Percentiles rank a stretch among this genome's conserved stretches.
Evolutionary conservation across 2,113 vertebrate species (phyloP).

Genomic region (Epinephelus cyanopodus): DNA sequence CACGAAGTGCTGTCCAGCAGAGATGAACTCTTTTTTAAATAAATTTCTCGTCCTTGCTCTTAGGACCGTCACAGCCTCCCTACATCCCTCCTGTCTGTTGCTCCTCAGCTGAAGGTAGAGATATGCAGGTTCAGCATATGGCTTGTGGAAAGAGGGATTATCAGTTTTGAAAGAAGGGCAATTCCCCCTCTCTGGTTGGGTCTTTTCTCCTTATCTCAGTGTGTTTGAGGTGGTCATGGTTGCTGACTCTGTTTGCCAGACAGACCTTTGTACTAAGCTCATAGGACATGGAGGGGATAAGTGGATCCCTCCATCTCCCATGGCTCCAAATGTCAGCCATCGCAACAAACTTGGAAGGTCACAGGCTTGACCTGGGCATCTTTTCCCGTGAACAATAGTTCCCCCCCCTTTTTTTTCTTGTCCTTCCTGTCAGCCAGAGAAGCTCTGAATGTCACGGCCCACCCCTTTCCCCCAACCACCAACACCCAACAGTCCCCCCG

Average conservation of each 20-base stretch:
- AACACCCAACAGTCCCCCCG: constrained; percentile 58
- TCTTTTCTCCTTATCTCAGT: constrained; percentile 44
- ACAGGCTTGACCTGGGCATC: constrained; percentile 58
- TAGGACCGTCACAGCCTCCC: constrained; percentile 6
- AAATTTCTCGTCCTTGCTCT: constrained; percentile 30
- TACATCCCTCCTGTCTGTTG: background rate
- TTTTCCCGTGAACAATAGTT: constrained; percentile 72
- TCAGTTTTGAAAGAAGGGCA: constrained; percentile 27
- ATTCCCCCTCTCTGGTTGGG: constrained; percentile 2
- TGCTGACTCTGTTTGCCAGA: constrained; percentile 34
- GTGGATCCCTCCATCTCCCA: constrained; percentile 36
- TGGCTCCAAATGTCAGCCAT: constrained; percentile 57
- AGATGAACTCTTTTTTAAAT: constrained; percentile 37
- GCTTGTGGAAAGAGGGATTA: constrained; percentile 58
- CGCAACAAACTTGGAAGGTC: constrained; percentile 70
- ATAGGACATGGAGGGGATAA: constrained; percentile 19
- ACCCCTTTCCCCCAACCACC: constrained; percentile 23
- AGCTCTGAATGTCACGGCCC: constrained; percentile 80
- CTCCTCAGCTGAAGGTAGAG: constrained; percentile 32
- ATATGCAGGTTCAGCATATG: constrained; percentile 58
- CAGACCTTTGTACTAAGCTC: constrained; percentile 53
- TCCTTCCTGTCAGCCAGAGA: constrained; percentile 72
- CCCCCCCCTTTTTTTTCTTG: constrained; percentile 22
- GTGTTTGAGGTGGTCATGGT: constrained; percentile 39
- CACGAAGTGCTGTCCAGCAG: constrained; percentile 27